phyloP scores from a whole-genome alignment of 64 coral and sea anemone genomes.

The Montipora cactus region DNA sequence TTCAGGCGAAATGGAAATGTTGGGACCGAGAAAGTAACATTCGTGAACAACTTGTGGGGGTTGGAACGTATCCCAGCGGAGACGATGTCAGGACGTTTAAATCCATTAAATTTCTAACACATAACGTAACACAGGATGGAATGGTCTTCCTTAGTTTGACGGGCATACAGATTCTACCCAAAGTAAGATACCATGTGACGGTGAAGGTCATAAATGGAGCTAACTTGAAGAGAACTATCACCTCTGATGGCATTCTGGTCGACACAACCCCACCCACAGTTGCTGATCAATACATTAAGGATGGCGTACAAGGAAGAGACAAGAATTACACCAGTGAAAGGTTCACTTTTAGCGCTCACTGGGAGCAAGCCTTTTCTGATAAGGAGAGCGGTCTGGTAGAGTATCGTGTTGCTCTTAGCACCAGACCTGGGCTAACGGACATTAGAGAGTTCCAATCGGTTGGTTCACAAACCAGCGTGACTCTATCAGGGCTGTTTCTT shows the following conservation, averaged over 20 bases:
- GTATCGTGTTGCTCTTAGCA: conserved; percentile 79
- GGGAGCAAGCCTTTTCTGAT: conserved; percentile 93
- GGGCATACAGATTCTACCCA: conserved; percentile 69
- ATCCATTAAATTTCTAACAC: conserved; percentile 13
- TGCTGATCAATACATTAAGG: conserved; percentile 76
- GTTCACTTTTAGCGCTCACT: conserved; percentile 76
- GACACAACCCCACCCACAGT: conserved; percentile 80
- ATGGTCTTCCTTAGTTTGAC: conserved; percentile 47
- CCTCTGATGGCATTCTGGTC: conserved; percentile 88
- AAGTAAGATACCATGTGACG: conserved; percentile 89
- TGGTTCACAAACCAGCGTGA: conserved; percentile 54
- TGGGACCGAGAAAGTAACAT: conserved; percentile 84
- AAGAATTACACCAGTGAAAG: conserved; percentile 73
- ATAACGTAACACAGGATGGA: conserved; percentile 39
- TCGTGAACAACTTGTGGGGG: conserved; percentile 57
- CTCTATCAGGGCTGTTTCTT: conserved; percentile 59
- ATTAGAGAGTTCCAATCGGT: conserved; percentile 62
- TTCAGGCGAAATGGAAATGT: conserved; percentile 78
- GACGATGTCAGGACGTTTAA: conserved; percentile 80
- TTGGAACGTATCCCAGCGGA: conserved; percentile 96
- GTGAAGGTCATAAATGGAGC: conserved; percentile 83
- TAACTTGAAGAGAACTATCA: conserved; percentile 69
- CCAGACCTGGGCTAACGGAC: conserved; percentile 57
- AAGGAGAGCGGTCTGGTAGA: conserved; percentile 77
- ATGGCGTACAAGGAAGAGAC: conserved; percentile 82